Evolutionary conservation across 1,140 invertebrate genomes (phyloP), one percentile per base, ranked within the genome.

Genomic region (Cylas formicarius): DNA sequence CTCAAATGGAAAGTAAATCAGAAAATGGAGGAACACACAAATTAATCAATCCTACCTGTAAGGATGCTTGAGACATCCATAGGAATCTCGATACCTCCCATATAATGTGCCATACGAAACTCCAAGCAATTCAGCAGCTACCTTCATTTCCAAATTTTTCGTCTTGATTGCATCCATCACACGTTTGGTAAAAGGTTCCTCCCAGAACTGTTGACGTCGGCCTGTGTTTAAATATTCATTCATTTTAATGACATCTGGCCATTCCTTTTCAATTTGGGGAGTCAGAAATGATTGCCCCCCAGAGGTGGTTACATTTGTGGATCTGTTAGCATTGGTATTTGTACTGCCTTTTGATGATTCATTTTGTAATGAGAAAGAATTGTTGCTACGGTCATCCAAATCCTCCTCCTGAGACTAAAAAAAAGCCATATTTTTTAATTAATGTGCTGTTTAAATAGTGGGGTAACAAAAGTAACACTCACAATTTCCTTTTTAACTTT

Each of bases 71-170:
- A 90, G 76, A 62, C 86, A 90, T 13, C 87, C 87, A 62, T 88
- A 90, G 22, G 84, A 84, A 67, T 91, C 87, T 6, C 87, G 69
- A 66, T 91, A 91, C 55, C 86, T 70, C 14, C 87, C 87, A 59
- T 91, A 90, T 2, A 91, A 73, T 2, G 87, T 90, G 8, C 87
- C 86, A 67, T 91, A 91, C 8, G 86, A 90, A 2, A 91, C 87
- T 11, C 87, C 87, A 33, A 90, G 69, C 28, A 90, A 75, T 63
- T 89, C 84, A 4, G 86, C 86, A n/a, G 85, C 88, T 45, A 85
- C 84, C 68, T 92, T 92, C 88, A 92, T 92, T 69, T 92, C 88
- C 54, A 92, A 65, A 70, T 89, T 86, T 68, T 90, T 90, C 52
- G 85, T 84, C 54, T 87, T 83, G 16, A 90, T 89, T 10, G 86